These are phyloP conservation scores for Leptobrachium ailaonicum DNA, from an alignment of 2,113 vertebrate genomes.

Conservation along the genomic window DNA sequence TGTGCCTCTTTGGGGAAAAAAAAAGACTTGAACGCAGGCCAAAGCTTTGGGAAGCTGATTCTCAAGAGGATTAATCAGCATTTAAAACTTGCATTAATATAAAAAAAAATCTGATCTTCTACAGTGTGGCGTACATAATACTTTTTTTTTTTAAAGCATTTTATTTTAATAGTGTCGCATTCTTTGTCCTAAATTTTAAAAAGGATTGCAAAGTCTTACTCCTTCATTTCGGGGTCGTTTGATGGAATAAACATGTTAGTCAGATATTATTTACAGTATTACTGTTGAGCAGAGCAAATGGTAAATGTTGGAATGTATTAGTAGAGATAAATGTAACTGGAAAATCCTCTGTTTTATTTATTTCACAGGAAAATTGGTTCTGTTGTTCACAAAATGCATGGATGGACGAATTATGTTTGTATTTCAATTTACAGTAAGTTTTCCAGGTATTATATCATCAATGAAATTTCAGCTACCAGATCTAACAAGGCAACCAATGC, in stretches of 20 bases:
- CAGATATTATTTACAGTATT: conserved; percentile 3
- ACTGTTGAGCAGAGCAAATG: background rate
- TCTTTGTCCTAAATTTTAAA: conserved; percentile 68
- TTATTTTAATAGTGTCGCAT: conserved; percentile 66
- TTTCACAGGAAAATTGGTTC: no score
- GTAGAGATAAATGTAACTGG: no score
- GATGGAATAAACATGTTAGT: conserved; percentile 45
- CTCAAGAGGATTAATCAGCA: conserved; percentile 80
- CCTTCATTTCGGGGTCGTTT: conserved; percentile 64
- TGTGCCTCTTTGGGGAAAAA: conserved; percentile 65
- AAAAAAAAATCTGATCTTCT: conserved; percentile 76
- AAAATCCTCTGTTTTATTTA: no score
- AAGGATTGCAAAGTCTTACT: conserved; percentile 69
- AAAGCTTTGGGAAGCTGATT: conserved; percentile 79
- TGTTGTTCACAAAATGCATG: no score
- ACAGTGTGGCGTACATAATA: conserved; percentile 65
- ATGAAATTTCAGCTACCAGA: no score
- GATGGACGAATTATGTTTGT: no score
- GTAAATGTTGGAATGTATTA: background rate
- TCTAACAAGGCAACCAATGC: no score
- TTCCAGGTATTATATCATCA: no score
- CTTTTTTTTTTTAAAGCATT: conserved; percentile 72
- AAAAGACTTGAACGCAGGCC: conserved; percentile 73
- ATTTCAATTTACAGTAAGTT: no score
- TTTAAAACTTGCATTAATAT: conserved; percentile 84